phyloP scores from a whole-genome alignment of 2,888 invertebrate species.

The Megalurothrips usitatus region DNA sequence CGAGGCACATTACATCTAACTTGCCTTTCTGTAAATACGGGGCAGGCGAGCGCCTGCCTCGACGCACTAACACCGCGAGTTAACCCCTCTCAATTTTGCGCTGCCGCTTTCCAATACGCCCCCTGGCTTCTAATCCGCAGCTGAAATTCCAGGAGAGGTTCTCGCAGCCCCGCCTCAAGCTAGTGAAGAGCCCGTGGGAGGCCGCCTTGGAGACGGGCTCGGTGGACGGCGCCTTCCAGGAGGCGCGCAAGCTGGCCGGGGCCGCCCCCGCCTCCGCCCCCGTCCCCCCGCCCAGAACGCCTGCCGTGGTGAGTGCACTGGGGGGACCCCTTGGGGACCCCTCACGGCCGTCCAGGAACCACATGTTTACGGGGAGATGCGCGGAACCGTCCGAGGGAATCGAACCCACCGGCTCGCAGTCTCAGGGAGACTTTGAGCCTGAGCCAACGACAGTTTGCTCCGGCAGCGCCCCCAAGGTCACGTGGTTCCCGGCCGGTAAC shows the following conservation, averaged over 20 bases:
- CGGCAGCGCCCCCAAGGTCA: not conserved
- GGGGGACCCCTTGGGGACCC: no score
- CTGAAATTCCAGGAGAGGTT: slow-evolving; percentile 52
- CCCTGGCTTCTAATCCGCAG: not conserved
- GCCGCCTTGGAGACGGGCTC: slow-evolving; percentile 67
- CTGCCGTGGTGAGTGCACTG: slow-evolving; percentile 9
- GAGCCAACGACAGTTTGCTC: not conserved
- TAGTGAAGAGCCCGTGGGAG: slow-evolving; percentile 66
- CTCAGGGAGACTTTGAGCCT: slow-evolving; percentile 35
- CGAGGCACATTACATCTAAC: not conserved
- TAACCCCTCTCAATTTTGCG: not conserved
- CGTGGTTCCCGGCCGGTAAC: not conserved
- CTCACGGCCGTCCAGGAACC: not conserved
- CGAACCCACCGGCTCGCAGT: slow-evolving; percentile 33
- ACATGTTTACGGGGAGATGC: not conserved
- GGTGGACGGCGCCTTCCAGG: slow-evolving; percentile 64
- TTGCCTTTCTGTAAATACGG: not conserved
- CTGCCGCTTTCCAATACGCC: not conserved
- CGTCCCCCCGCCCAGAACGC: slow-evolving; percentile 7
- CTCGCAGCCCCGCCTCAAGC: slow-evolving; percentile 54
- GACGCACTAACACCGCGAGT: not conserved
- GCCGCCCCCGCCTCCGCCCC: slow-evolving; percentile 37
- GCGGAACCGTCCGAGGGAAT: not conserved
- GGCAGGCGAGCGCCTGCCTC: not conserved
- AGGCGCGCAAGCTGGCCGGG: slow-evolving; percentile 41